Evolutionary conservation across 2,797 vertebrate genomes (phyloP).

Genomic region (Sebastes iracundus): DNA sequence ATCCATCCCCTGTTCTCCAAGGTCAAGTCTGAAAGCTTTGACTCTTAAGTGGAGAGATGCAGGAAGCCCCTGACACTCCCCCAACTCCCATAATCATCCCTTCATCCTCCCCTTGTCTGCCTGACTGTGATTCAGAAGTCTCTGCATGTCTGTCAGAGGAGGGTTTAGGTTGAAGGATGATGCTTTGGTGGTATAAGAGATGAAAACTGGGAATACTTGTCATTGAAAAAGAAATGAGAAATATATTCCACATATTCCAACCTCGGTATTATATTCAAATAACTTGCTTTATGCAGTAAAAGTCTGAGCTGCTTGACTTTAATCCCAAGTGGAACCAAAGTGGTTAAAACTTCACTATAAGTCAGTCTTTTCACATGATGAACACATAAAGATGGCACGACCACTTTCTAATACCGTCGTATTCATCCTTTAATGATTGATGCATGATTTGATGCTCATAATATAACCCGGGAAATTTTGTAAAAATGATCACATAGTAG

Average conservation of each 20-base stretch:
- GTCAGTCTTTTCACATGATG: too few species aligned
- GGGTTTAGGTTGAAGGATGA: not conserved
- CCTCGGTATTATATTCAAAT: not conserved
- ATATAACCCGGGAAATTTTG: too few species aligned
- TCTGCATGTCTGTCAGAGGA: constrained; percentile 6
- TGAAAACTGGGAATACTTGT: not conserved
- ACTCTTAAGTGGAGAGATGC: constrained; percentile 6
- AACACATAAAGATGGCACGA: too few species aligned
- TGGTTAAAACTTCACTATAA: too few species aligned
- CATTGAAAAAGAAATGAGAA: not conserved
- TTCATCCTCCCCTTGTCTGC: not conserved
- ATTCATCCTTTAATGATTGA: too few species aligned
- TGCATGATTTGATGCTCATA: too few species aligned
- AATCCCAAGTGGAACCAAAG: not conserved
- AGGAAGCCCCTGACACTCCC: not conserved
- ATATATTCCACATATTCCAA: not conserved
- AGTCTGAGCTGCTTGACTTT: not conserved
- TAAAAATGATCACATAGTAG: too few species aligned
- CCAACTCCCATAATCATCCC: not conserved
- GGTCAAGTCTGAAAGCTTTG: constrained; percentile 46
- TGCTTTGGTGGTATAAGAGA: not conserved
- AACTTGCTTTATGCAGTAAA: not conserved
- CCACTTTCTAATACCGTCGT: too few species aligned
- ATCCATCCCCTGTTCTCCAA: not conserved
- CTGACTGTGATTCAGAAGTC: not conserved